These are phyloP conservation scores for Lytechinus variegatus DNA, from an alignment of 35 echinoderm and acorn worm species.

Conservation along the genomic window DNA sequence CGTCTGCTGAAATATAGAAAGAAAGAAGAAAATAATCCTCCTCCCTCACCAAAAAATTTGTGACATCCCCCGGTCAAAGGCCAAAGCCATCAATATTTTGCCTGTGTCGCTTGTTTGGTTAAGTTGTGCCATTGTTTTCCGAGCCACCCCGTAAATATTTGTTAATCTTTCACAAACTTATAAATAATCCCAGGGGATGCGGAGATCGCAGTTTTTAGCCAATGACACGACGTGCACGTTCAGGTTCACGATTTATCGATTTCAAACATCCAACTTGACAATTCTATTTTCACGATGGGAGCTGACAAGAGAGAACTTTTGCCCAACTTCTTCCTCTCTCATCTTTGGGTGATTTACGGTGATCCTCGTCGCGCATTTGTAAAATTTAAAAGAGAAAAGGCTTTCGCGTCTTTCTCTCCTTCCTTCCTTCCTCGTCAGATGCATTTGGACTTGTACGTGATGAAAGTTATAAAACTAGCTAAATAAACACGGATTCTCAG, in stretches of 20 bases:
- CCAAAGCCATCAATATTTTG: conserved; percentile 54
- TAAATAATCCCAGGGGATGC: conserved; percentile 47
- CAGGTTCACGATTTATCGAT: conserved; percentile 48
- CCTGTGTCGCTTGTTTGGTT: conserved; percentile 48
- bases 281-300: conserved; percentile 36
- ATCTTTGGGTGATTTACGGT: conserved; percentile 35
- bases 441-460: conserved; percentile 18
- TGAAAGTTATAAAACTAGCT: conserved; percentile 45
- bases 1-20: neutral
- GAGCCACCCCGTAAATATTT: conserved; percentile 51
- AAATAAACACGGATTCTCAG: conserved; percentile 37
- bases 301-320: neutral
- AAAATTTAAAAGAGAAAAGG: conserved; percentile 13
- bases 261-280: conserved; percentile 41
- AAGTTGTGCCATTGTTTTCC: conserved; percentile 46
- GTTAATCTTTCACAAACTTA: conserved; percentile 55
- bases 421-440: neutral
- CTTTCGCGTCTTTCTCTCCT: conserved; percentile 6
- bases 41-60: conserved; percentile 9
- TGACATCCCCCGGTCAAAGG: conserved; percentile 38
- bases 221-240: neutral
- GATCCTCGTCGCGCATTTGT: conserved; percentile 21
- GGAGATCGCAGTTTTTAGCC: conserved; percentile 35
- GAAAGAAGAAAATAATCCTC: neutral
- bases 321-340: conserved; percentile 5